phyloP scores from a whole-genome alignment of 2,113 vertebrate genomes.

The Ammodytes dubius region DNA sequence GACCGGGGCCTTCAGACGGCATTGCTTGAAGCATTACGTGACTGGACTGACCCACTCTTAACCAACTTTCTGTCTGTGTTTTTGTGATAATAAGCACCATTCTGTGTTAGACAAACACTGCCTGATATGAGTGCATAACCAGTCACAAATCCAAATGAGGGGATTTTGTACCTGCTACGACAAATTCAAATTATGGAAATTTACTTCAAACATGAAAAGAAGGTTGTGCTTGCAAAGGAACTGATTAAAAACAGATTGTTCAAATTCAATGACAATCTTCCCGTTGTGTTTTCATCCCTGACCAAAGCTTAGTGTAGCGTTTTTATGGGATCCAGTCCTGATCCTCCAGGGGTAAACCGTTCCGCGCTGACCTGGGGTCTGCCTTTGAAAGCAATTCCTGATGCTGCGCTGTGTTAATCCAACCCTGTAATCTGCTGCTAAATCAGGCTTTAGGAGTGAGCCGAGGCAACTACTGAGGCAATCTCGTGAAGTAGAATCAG shows the following conservation, averaged over 20 bases:
- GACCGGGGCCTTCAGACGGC: conserved; percentile 5
- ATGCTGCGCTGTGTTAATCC: conserved; percentile 39
- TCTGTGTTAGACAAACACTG: background rate
- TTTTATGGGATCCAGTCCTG: conserved; percentile 31
- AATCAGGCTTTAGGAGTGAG: conserved; percentile 62
- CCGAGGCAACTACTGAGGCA: conserved; percentile 45
- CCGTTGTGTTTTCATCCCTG: conserved; percentile 26
- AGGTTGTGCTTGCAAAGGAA: conserved; percentile 8
- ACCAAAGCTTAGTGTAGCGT: conserved; percentile 26
- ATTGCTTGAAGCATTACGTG: conserved; percentile 14
- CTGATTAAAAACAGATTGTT: conserved; percentile 29
- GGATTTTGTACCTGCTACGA: background rate
- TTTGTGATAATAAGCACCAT: background rate
- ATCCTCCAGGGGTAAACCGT: conserved; percentile 17
- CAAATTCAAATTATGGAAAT: conserved; percentile 21
- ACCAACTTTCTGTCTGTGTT: background rate
- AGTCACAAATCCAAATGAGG: background rate
- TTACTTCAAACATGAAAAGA: conserved; percentile 1
- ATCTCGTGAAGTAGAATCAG: conserved; percentile 45
- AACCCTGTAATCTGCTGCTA: conserved; percentile 66
- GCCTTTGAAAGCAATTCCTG: conserved; percentile 43
- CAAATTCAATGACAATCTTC: conserved; percentile 12
- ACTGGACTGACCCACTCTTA: conserved; percentile 10
- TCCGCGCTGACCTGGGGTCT: conserved; percentile 47
- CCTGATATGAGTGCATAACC: conserved; percentile 1